phyloP scores from a whole-genome alignment of 2,797 vertebrate genomes.

The Columba guinea region DNA sequence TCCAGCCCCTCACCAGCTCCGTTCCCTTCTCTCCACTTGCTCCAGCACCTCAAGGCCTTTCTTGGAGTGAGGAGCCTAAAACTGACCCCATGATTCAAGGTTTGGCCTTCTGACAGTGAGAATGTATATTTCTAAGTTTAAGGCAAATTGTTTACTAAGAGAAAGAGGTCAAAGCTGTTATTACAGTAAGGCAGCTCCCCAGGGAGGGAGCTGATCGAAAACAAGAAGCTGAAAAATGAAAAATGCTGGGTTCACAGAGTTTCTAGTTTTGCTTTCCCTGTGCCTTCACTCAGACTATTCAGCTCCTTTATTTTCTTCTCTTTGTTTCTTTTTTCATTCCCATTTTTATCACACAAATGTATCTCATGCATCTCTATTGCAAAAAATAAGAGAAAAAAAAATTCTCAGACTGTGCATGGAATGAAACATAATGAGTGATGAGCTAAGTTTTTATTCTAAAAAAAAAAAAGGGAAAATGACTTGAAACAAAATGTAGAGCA shows the following conservation, averaged over 20 bases:
- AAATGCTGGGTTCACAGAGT: neutral
- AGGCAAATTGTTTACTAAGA: slow-evolving; percentile 17
- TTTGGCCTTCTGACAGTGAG: neutral
- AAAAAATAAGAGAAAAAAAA: neutral
- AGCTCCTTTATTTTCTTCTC: neutral
- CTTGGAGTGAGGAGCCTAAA: too few relatives aligned
- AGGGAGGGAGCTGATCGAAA: neutral
- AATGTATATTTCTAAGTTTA: neutral
- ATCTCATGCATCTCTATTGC: accelerated
- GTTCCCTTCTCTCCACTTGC: too few relatives aligned
- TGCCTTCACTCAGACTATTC: neutral
- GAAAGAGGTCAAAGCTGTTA: neutral
- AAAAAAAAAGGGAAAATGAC: neutral
- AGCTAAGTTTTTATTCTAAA: neutral
- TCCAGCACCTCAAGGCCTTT: too few relatives aligned
- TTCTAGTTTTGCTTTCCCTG: slow-evolving; percentile 2
- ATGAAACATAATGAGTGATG: neutral
- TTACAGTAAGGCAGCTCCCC: neutral
- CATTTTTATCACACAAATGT: neutral
- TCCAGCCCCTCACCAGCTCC: too few relatives aligned
- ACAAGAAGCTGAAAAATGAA: neutral
- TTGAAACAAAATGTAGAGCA: accelerated
- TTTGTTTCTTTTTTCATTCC: neutral
- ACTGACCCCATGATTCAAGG: too few relatives aligned
- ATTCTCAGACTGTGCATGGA: neutral